Conservation (phyloP, 1,140 invertebrate genomes). For the Doryteuthis pealeii region DNA sequence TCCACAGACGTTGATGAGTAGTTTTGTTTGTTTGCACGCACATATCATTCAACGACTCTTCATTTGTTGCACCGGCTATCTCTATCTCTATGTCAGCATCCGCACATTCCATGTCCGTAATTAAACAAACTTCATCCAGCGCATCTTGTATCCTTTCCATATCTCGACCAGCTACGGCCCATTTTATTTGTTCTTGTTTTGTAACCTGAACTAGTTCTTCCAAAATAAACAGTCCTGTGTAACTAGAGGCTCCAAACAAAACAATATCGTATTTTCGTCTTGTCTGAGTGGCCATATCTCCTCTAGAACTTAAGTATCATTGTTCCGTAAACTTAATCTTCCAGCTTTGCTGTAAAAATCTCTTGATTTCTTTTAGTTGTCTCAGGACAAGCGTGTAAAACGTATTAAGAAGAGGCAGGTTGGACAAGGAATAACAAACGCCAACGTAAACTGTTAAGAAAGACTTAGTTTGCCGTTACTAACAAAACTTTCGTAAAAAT, state of each 20-base stretch:
- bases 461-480: too few relatives aligned
- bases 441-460: too few relatives aligned
- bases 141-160: conserved; percentile 72
- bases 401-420: too few relatives aligned
- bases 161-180: conserved; percentile 75
- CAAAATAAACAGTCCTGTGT: conserved; percentile 79
- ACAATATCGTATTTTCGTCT: conserved; percentile 41
- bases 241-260: conserved; percentile 76
- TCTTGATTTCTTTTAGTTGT: too few relatives aligned
- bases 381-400: too few relatives aligned
- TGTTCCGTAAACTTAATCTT: too few relatives aligned
- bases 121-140: conserved; percentile 58
- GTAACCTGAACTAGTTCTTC: conserved; percentile 66
- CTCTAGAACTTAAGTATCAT: too few relatives aligned
- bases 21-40: conserved; percentile 70
- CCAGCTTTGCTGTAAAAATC: too few relatives aligned
- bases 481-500: too few relatives aligned
- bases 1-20: conserved; percentile 85
- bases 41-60: conserved; percentile 75
- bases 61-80: conserved; percentile 76
- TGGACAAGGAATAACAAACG: too few relatives aligned
- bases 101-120: conserved; percentile 63
- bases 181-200: conserved; percentile 65
- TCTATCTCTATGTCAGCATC: conserved; percentile 72
- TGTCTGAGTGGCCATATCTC: neutral